Evolutionary conservation across 2,888 invertebrate species (phyloP).

Genomic region (Pediacus dermestoides): DNA sequence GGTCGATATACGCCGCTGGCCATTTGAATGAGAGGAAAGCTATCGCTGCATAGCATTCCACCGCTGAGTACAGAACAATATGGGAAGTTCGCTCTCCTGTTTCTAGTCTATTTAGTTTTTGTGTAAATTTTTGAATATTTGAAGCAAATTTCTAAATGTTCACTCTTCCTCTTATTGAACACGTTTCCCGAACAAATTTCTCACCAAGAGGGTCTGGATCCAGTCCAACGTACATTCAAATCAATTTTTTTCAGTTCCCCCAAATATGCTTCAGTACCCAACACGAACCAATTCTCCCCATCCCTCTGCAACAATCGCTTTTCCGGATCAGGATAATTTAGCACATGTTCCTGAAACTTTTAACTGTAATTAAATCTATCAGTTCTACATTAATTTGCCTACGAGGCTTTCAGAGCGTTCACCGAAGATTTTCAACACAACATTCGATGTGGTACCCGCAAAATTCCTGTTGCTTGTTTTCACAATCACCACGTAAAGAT

Average conservation of each 20-base stretch:
- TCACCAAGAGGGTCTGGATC: slow-evolving; percentile 35
- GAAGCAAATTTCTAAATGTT: background rate
- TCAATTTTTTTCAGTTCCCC: slow-evolving; percentile 33
- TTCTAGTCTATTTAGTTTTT: no score
- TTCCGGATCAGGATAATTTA: slow-evolving; percentile 39
- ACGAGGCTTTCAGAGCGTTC: slow-evolving; percentile 26
- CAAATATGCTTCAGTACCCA: slow-evolving; percentile 30
- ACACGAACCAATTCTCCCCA: slow-evolving; percentile 34
- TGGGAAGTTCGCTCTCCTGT: no score
- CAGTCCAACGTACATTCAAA: slow-evolving; percentile 35
- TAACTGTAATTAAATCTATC: slow-evolving; percentile 5
- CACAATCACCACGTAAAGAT: slow-evolving; percentile 1
- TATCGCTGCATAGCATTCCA: no score
- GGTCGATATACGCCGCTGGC: no score
- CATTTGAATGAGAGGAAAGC: no score
- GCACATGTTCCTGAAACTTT: slow-evolving; percentile 31
- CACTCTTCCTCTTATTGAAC: background rate
- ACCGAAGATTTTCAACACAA: slow-evolving; percentile 30
- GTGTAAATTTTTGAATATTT: background rate
- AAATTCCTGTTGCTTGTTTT: background rate
- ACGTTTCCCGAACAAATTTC: background rate
- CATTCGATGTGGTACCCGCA: slow-evolving; percentile 32
- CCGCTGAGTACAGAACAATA: no score
- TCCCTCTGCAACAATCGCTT: slow-evolving; percentile 28
- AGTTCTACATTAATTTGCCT: slow-evolving; percentile 9